A percentile compares a stretch with the other conserved stretches of the same genome.
Evolutionary conservation across 2,113 vertebrate species (phyloP).

Genomic region (Todiramphus saurophagus): DNA sequence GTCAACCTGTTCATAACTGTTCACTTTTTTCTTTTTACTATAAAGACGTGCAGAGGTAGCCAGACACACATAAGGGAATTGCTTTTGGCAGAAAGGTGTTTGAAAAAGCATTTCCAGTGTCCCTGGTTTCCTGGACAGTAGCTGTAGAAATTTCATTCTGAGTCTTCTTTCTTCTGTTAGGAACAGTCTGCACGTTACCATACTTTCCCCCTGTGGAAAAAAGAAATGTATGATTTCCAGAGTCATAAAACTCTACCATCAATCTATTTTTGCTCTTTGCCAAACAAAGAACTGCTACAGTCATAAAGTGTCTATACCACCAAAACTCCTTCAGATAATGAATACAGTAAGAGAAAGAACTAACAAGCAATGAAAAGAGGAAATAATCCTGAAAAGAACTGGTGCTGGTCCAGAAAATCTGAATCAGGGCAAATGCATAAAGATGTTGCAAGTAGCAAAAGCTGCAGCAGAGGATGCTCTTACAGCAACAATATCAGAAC

Average conservation of each 20-base stretch:
- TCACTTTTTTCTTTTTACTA: conserved; percentile 77
- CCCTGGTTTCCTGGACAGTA: conserved; percentile 51
- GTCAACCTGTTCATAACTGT: conserved; percentile 82
- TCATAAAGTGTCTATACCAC: background rate
- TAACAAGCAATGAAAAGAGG: background rate
- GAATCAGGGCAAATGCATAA: background rate
- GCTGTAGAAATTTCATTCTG: conserved; percentile 70
- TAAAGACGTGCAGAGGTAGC: conserved; percentile 64
- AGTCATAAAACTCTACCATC: background rate
- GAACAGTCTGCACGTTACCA: background rate
- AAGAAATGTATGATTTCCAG: background rate
- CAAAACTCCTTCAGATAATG: background rate
- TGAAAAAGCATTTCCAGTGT: conserved; percentile 16
- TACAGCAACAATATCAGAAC: background rate
- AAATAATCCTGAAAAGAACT: background rate
- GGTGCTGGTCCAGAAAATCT: background rate
- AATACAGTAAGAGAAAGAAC: background rate
- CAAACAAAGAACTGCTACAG: background rate
- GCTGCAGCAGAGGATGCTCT: background rate
- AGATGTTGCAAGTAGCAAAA: background rate
- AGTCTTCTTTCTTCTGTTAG: background rate
- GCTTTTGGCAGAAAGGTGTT: conserved; percentile 28
- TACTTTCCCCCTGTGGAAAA: background rate
- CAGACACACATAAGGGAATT: conserved; percentile 35
- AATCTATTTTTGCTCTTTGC: background rate